Percentiles rank a stretch among this genome's conserved stretches.
These are phyloP conservation scores for Toxostoma redivivum DNA, from an alignment of 2,113 vertebrate species.

Conservation along the genomic window DNA sequence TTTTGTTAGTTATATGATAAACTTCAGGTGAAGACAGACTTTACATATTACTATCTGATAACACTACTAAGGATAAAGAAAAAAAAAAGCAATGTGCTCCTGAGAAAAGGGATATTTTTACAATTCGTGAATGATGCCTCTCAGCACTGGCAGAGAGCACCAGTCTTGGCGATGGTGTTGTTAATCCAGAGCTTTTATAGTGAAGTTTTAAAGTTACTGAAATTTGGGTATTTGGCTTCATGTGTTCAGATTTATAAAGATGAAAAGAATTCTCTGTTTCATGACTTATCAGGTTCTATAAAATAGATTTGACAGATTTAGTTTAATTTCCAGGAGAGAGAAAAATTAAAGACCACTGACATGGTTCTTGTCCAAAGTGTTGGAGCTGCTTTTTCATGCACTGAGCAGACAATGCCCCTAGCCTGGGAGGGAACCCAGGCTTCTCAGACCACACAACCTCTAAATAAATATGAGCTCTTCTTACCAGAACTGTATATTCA, in stretches of 20 bases:
- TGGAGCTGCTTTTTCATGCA: background rate
- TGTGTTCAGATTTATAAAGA: background rate
- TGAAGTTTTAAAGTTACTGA: background rate
- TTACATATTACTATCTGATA: background rate
- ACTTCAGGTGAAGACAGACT: background rate
- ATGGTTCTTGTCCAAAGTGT: background rate
- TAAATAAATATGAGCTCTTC: background rate
- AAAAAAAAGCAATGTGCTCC: background rate
- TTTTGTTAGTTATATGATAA: slow-evolving; percentile 4
- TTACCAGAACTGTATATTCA: background rate
- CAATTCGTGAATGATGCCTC: background rate
- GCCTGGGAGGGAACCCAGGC: background rate
- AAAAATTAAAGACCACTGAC: background rate
- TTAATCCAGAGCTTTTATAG: background rate
- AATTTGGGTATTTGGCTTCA: background rate
- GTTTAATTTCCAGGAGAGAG: background rate
- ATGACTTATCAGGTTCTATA: background rate
- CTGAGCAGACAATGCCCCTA: background rate
- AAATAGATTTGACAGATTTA: background rate
- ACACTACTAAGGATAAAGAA: background rate
- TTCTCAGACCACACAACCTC: background rate
- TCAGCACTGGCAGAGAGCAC: background rate
- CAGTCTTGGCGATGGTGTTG: rapidly evolving
- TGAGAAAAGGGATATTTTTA: background rate
- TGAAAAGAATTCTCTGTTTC: background rate